Percentiles rank a stretch among this genome's conserved stretches.
Evolutionary conservation across 2,113 vertebrate species (phyloP).

Genomic region (Psephotus haematonotus): DNA sequence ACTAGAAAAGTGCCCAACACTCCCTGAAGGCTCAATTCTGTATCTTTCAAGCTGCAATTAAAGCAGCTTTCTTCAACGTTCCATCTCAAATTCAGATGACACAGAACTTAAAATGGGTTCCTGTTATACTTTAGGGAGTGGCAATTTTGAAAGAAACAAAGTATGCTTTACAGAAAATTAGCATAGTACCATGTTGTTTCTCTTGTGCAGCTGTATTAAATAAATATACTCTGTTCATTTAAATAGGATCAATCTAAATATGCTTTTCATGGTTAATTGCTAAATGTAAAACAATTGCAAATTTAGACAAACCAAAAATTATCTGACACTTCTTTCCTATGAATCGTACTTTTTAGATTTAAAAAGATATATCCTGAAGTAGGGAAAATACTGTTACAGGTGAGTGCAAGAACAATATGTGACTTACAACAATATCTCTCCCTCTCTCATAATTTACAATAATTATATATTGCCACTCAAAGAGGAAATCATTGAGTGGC

Average conservation of each 20-base stretch:
- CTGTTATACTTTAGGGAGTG: conserved; percentile 25
- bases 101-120: conserved; percentile 25
- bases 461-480: neutral
- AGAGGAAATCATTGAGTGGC: neutral
- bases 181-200: neutral
- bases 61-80: conserved; percentile 17
- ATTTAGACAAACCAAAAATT: conserved; percentile 41
- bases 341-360: neutral
- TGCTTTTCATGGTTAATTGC: conserved; percentile 34
- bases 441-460: neutral
- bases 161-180: neutral
- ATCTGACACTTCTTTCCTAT: conserved; percentile 40
- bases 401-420: neutral
- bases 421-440: neutral
- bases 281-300: conserved; percentile 37
- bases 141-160: conserved; percentile 19
- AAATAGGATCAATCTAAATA: conserved; percentile 16
- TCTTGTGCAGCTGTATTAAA: neutral
- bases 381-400: conserved; percentile 16
- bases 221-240: neutral
- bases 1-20: conserved; percentile 56
- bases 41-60: conserved; percentile 52
- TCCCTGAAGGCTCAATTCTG: conserved; percentile 44
- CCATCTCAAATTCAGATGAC: conserved; percentile 46
- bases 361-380: conserved; percentile 47